phyloP scores from a whole-genome alignment of 2,888 invertebrate genomes.

The Sphecodes monilicornis region DNA sequence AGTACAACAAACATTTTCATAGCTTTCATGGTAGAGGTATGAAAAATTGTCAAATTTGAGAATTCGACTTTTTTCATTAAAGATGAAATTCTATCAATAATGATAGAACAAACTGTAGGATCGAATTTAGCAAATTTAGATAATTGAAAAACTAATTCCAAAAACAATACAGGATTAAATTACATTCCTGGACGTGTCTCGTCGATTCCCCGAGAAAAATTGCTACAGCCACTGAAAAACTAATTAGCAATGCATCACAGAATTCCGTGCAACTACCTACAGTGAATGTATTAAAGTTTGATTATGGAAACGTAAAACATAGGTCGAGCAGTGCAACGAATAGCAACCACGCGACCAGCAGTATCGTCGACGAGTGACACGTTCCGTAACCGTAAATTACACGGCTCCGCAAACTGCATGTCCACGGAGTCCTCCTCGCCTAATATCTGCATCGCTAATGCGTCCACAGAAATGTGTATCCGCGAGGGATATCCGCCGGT shows the following conservation, averaged over 20 bases:
- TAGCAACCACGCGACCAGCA: neutral
- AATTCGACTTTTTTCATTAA: no score
- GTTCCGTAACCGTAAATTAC: constrained; percentile 69
- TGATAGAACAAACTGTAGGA: no score
- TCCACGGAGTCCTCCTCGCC: constrained; percentile 60
- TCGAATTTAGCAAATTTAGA: no score
- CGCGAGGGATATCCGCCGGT: constrained; percentile 58
- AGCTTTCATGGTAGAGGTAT: no score
- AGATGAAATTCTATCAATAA: no score
- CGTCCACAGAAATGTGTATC: constrained; percentile 50
- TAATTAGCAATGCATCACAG: neutral
- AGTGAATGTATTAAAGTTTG: neutral
- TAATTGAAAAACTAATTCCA: no score
- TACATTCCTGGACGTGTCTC: neutral
- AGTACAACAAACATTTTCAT: no score
- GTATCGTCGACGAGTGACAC: constrained; percentile 65
- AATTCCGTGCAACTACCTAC: neutral
- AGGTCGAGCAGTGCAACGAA: neutral
- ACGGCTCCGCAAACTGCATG: constrained; percentile 63
- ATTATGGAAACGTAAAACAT: neutral
- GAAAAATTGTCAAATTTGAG: no score
- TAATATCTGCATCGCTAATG: constrained; percentile 63
- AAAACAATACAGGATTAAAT: neutral
- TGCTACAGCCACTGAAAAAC: neutral
- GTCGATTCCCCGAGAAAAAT: neutral